Conservation (phyloP, 2,888 invertebrate species). For the Onchidella celtica region DNA sequence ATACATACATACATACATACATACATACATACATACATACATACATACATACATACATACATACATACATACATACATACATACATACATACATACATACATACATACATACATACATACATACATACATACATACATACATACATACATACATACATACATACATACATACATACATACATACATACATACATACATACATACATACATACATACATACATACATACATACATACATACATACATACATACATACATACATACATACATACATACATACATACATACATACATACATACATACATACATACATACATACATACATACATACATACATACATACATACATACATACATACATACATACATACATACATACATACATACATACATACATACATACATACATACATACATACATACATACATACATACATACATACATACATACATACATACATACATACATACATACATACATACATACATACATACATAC, state of each 20-base stretch:
- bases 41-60: not conserved
- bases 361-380: too few species aligned
- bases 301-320: too few species aligned
- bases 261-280: too few species aligned
- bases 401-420: too few species aligned
- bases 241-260: not conserved
- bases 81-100: conserved; percentile 1
- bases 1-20: conserved; percentile 26
- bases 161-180: not conserved
- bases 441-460: too few species aligned
- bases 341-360: too few species aligned
- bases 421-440: too few species aligned
- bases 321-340: too few species aligned
- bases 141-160: not conserved
- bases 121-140: conserved; percentile 11
- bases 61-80: not conserved
- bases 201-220: not conserved
- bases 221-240: not conserved
- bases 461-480: too few species aligned
- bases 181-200: conserved; percentile 16
- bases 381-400: too few species aligned
- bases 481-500: too few species aligned
- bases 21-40: conserved; percentile 11
- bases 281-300: too few species aligned
- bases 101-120: conserved; percentile 11